Evolutionary conservation across 2,888 invertebrate genomes (phyloP).

Genomic region (Altica lythri): DNA sequence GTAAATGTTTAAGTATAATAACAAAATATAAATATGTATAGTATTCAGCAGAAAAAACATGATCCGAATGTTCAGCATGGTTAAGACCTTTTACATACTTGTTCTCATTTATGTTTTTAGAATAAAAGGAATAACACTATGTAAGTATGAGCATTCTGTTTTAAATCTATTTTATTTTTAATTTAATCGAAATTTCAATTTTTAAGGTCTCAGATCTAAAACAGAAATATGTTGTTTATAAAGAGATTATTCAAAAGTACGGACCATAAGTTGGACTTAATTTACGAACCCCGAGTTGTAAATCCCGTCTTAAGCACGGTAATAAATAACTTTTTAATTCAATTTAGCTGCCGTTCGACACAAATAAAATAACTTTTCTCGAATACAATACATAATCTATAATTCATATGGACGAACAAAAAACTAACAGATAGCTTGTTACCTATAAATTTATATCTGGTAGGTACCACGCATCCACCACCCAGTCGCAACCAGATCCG

Average conservation of each 20-base stretch:
- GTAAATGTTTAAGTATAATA: no score
- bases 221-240: neutral
- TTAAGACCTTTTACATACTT: no score
- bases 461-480: conserved; percentile 39
- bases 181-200: no score
- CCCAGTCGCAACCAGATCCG: no score
- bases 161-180: no score
- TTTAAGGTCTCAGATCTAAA: no score
- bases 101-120: no score
- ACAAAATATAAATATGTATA: no score
- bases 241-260: conserved; percentile 1
- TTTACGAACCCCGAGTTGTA: conserved; percentile 38
- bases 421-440: conserved; percentile 45
- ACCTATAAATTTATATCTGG: conserved; percentile 46
- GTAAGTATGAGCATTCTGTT: no score
- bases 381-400: conserved; percentile 56
- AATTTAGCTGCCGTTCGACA: conserved; percentile 50
- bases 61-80: no score
- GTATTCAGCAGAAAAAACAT: no score
- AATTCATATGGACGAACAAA: conserved; percentile 51
- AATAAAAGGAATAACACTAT: no score
- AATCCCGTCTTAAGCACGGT: conserved; percentile 43
- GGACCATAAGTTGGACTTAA: conserved; percentile 24
- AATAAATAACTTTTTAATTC: conserved; percentile 50
- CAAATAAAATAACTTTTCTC: conserved; percentile 51